These are phyloP conservation scores for Crossaster papposus DNA, from an alignment of 53 echinoderm and acorn worm species.

Conservation along the genomic window DNA sequence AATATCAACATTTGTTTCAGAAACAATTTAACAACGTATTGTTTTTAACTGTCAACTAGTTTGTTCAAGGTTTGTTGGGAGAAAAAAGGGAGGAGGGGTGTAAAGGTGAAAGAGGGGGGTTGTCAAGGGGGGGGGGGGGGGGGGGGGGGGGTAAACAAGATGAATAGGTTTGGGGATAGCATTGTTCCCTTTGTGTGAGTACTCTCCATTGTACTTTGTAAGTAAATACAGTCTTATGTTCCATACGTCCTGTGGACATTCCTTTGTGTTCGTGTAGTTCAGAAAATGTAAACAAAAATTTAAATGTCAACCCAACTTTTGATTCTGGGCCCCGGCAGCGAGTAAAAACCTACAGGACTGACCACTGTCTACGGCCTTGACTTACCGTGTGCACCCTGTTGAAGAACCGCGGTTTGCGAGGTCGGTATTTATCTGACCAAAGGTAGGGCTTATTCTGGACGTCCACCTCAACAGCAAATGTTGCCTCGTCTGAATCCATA, in stretches of 20 bases:
- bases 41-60: not conserved
- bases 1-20: not conserved
- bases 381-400: slow-evolving; percentile 96
- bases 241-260: no score
- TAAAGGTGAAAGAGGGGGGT: no score
- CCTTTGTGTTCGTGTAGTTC: no score
- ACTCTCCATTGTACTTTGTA: no score
- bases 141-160: no score
- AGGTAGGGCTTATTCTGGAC: slow-evolving; percentile 85
- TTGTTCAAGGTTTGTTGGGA: not conserved
- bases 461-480: slow-evolving; percentile 92
- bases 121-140: no score
- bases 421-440: slow-evolving; percentile 96
- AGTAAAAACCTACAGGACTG: not conserved
- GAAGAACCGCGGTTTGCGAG: slow-evolving; percentile 95
- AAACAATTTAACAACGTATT: not conserved
- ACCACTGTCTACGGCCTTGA: not conserved
- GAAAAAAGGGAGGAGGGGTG: no score
- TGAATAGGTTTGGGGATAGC: no score
- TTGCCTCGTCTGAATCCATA: slow-evolving; percentile 90
- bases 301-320: not conserved
- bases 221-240: no score
- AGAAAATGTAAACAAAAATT: no score
- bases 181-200: no score
- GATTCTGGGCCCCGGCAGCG: not conserved